Evolutionary conservation across 2,888 invertebrate species (phyloP), one percentile per base, ranked within the genome.

Genomic region (Poecilus cupreus): DNA sequence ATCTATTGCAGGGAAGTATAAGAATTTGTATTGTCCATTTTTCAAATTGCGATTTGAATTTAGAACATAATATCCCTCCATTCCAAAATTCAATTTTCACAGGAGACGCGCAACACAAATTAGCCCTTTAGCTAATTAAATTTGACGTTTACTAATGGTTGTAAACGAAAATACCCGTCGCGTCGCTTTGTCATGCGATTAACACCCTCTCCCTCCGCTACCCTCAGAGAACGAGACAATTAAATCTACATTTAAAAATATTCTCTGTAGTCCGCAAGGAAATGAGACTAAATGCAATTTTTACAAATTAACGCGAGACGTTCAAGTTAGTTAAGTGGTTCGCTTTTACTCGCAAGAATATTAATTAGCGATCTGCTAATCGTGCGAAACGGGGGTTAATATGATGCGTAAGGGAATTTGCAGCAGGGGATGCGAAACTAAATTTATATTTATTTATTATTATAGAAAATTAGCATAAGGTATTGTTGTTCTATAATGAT

Each of bases 41-140:
- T n/a, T n/a, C n/a, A n/a, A n/a, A n/a, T n/a, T n/a, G n/a, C n/a
- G n/a, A n/a, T n/a, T n/a, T n/a, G n/a, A n/a, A n/a, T n/a, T n/a
- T n/a, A n/a, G n/a, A n/a, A n/a, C n/a, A n/a, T n/a, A n/a, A n/a
- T n/a, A n/a, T n/a, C n/a, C 6, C 4, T 32, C 32, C 32, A 3
- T 8, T 5, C 5, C 32, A 32, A 32, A 32, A 60, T n/a, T 60
- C 26, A 60, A 60, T 60, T 60, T 43, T 26, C 24, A 20, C 22
- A 3, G 2, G 20, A 11, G 13, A 26, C 32, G 8, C 32, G 8
- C 32, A 8, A 43, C 43, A 43, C 43, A 60, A 60, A 60, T 60
- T 60, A 60, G 26, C 60, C 24, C 10, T 60, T 18, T 26, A 60
- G 24, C 32, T 60, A 60, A 60, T 60, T 60, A 60, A 60, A 60